Base-by-base conservation (phyloP, 2,113 vertebrate species). In the Sinosuthora webbiana region DNA sequence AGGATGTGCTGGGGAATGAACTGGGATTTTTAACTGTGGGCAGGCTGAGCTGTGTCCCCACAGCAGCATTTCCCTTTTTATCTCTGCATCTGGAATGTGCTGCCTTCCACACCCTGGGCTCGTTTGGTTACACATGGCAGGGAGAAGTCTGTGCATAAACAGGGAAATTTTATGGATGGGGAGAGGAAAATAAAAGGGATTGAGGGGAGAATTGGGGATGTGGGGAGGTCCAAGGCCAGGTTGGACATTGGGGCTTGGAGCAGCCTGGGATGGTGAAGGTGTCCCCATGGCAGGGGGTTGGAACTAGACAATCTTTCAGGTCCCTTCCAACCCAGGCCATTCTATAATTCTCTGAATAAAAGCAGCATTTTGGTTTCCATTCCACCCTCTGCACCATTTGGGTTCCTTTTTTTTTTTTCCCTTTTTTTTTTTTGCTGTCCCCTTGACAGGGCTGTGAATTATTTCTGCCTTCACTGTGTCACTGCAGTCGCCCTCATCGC, bases 231-330 rank as follows among this genome's bases (percentile, higher is more conserved):
- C 57, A 8, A 11, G 65, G 16, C 13, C 65, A 19, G 55, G 31
- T 1, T 49, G 67, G 37, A 30, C 0, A 49, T 19, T 47, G 1
- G 28, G n/a, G 41, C 30, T 41, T 30, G 64, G 64, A 62, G 30
- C 47, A 63, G 1, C 28, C 53, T 41, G 85, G 42, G 11, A 1
- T 0, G 1, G 35, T 10, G 59, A 10, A 49, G 3, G 31, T 31
- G 31, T 64, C 16, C 35, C 47, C 57, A 13, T 21, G 75, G 47
- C 49, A 56, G 17, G 15, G 20, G 1, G 4, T 37, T 52, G 71
- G 53, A 27, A 10, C 16, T 6, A 1, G 33, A 7, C 17, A 22
- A 1, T 3, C 20, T 24, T 59, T 21, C 12, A 45, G 37, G 5
- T 11, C 23, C 60, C 15, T 67, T 37, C 53, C 77, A 67, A 8